These are phyloP conservation scores for Taxidea taxus DNA, from an alignment of 2,113 vertebrate species.

Conservation along the genomic window DNA sequence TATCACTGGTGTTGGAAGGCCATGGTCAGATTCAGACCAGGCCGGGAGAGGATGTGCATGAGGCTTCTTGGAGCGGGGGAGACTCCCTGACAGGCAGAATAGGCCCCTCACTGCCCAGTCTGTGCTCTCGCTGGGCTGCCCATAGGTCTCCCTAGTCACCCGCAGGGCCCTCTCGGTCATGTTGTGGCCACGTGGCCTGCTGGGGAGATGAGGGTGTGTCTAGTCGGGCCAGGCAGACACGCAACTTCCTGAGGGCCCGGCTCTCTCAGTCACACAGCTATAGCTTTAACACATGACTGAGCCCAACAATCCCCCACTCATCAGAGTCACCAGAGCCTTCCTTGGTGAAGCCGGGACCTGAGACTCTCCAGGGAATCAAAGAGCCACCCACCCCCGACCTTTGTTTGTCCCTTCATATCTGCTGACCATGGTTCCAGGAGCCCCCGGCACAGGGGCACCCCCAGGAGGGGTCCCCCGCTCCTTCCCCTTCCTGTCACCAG, in stretches of 20 bases:
- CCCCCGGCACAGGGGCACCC: not conserved
- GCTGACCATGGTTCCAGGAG: not conserved
- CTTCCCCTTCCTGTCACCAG: not conserved
- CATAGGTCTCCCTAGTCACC: not conserved
- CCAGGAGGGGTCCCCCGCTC: too few relatives aligned
- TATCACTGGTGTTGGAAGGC: not conserved
- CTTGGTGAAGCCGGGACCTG: not conserved
- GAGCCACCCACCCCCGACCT: not conserved
- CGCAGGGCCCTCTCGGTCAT: not conserved
- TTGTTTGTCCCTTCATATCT: not conserved
- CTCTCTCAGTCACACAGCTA: not conserved
- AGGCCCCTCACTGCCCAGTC: fast-evolving
- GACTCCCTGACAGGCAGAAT: not conserved
- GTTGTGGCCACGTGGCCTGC: not conserved
- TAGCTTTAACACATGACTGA: not conserved
- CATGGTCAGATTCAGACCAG: not conserved
- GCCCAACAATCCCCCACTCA: not conserved
- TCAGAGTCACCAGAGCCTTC: not conserved
- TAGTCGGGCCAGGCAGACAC: not conserved
- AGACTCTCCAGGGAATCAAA: not conserved
- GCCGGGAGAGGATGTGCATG: fast-evolving
- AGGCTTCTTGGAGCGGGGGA: not conserved
- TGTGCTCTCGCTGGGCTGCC: not conserved
- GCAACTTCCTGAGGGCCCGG: not conserved
- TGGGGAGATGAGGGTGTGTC: not conserved